A percentile compares a stretch with the other conserved stretches of the same genome.
These are phyloP conservation scores for Gallinago media DNA, from an alignment of 2,113 vertebrate species.

Conservation along the genomic window DNA sequence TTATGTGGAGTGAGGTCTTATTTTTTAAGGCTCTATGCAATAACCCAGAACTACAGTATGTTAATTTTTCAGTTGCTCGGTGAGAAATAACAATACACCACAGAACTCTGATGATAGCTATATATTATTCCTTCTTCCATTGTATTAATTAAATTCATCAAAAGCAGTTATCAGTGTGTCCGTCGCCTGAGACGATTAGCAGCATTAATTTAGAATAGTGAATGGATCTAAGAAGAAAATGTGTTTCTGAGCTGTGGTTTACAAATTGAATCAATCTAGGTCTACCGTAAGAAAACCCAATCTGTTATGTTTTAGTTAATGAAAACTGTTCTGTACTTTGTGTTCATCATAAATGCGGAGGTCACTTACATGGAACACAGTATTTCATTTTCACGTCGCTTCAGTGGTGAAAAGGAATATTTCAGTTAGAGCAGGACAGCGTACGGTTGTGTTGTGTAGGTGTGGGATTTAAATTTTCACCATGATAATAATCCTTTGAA, in stretches of 20 bases:
- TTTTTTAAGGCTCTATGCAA: background rate
- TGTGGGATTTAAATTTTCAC: background rate
- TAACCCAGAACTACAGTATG: background rate
- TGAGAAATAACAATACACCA: background rate
- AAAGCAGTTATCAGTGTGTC: background rate
- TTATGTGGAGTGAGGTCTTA: background rate
- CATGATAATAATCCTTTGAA: background rate
- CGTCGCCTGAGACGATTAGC: fast-evolving
- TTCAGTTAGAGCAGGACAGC: background rate
- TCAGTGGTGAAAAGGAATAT: background rate
- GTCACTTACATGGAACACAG: background rate
- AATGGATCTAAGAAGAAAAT: background rate
- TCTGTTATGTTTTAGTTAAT: background rate
- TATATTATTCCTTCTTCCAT: background rate
- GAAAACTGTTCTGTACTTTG: background rate
- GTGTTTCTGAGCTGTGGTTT: background rate
- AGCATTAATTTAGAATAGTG: background rate
- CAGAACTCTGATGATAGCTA: background rate
- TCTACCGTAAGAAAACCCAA: background rate
- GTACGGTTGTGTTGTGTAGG: background rate
- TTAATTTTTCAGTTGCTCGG: background rate
- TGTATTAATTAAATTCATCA: background rate
- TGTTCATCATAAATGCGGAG: background rate
- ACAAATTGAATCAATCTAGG: background rate
- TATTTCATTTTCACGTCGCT: background rate